These are phyloP conservation scores for Portevinia maculata DNA, from an alignment of 2,888 invertebrate species.

Conservation along the genomic window DNA sequence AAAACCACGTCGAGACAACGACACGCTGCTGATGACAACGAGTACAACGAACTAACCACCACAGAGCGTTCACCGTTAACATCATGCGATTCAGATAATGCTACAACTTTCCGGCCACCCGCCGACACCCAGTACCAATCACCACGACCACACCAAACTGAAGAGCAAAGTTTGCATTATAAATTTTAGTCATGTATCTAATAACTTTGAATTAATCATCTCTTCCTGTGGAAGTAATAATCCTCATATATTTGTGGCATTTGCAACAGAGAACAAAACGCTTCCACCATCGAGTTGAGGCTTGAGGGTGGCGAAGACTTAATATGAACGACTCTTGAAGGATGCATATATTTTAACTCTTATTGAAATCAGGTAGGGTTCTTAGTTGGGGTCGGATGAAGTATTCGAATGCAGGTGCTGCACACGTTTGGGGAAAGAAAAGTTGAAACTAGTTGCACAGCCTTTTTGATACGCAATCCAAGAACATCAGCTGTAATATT, in stretches of 20 bases:
- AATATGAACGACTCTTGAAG: background rate
- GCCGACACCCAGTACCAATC: background rate
- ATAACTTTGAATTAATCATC: slow-evolving; percentile 83
- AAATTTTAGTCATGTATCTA: slow-evolving; percentile 83
- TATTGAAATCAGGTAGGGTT: background rate
- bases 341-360: background rate
- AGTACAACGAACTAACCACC: slow-evolving; percentile 58
- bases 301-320: slow-evolving; percentile 7
- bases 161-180: slow-evolving; percentile 77
- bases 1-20: slow-evolving; percentile 35
- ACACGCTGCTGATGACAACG: slow-evolving; percentile 43
- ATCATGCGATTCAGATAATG: slow-evolving; percentile 42
- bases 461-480: slow-evolving; percentile 29
- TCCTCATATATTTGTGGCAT: slow-evolving; percentile 75
- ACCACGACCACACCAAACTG: slow-evolving; percentile 13
- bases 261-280: slow-evolving; percentile 40
- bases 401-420: background rate
- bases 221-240: slow-evolving; percentile 79
- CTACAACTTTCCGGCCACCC: slow-evolving; percentile 26
- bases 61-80: slow-evolving; percentile 29
- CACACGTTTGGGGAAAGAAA: background rate
- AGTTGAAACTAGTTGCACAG: slow-evolving; percentile 1
- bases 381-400: background rate
- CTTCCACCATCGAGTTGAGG: slow-evolving; percentile 2
- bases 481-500: slow-evolving; percentile 44